Evolutionary conservation across 2,888 invertebrate genomes (phyloP), one percentile per base, ranked within the genome.

Genomic region (Phragmatobia fuliginosa): DNA sequence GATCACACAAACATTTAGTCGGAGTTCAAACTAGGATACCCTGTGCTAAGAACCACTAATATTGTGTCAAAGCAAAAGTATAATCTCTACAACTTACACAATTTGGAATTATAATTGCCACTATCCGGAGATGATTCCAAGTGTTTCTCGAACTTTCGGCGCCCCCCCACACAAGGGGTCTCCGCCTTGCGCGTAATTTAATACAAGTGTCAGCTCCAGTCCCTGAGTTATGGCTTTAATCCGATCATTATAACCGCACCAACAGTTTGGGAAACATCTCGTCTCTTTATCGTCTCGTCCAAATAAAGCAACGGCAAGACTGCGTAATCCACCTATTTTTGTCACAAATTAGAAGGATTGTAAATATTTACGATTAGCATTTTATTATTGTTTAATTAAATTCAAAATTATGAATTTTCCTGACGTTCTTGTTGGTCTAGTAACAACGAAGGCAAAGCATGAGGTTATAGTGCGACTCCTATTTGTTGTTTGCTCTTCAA

Each of bases 221-320:
- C 28, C 21, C 18, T 61, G 66, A 67, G 66, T 67, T 67, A 67
- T 67, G 38, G 36, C 38, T 67, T 67, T 60, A 60, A 61, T 67
- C 60, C 49, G 21, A 33, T 67, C 59, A 67, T 67, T 67, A 60
- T 45, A 59, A 60, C 60, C 33, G 18, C 59, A 59, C 25, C n/a
- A 62, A 38, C 62, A 62, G 18, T 62, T 67, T 36, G 16, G 58
- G 66, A 45, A 66, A 66, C 58, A 66, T 59, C n/a, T 32, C 59
- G 33, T 60, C 21, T 33, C n/a, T 28, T 58, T 25, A 31, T 58
- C 28, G n/a, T n/a, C 58, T 14, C 0, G 14, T 58, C 33, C 33
- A 60, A 60, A 60, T 60, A 60, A 60, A 32, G 59, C 59, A 58
- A 11, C 31, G 16, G 16, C 14, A 25, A 60, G 33, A 11, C 4